Evolutionary conservation across 2,797 vertebrate species (phyloP).

Genomic region (Amblyraja radiata): DNA sequence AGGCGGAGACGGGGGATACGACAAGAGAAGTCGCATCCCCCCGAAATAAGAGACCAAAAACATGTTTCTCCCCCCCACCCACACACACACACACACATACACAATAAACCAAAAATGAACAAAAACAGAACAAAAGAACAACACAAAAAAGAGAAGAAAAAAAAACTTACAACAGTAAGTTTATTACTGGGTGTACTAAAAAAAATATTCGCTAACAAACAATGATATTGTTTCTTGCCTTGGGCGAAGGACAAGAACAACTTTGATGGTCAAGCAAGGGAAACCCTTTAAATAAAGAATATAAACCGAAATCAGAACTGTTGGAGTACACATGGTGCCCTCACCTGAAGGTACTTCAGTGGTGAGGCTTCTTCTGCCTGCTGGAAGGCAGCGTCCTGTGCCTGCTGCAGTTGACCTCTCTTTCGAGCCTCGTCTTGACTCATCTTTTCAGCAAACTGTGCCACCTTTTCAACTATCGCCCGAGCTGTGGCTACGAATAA

Average conservation of each 20-base stretch:
- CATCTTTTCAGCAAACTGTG: conserved; percentile 59
- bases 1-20: too few relatives aligned
- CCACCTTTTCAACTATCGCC: conserved; percentile 60
- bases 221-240: neutral
- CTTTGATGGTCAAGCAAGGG: neutral
- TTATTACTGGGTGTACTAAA: neutral
- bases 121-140: too few relatives aligned
- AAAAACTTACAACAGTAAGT: neutral
- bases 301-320: neutral
- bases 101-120: too few relatives aligned
- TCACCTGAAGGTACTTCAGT: conserved; percentile 46
- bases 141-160: too few relatives aligned
- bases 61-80: too few relatives aligned
- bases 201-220: neutral
- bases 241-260: neutral
- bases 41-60: too few relatives aligned
- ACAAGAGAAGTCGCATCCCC: too few relatives aligned
- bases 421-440: conserved; percentile 54
- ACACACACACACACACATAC: too few relatives aligned
- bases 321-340: neutral
- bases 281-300: neutral
- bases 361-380: neutral
- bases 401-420: conserved; percentile 48
- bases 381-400: conserved; percentile 39
- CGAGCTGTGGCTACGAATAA: conserved; percentile 56